A percentile compares a stretch with the other conserved stretches of the same genome.
Evolutionary conservation across 2,888 invertebrate genomes (phyloP).

Genomic region (Pedicia rivosa): DNA sequence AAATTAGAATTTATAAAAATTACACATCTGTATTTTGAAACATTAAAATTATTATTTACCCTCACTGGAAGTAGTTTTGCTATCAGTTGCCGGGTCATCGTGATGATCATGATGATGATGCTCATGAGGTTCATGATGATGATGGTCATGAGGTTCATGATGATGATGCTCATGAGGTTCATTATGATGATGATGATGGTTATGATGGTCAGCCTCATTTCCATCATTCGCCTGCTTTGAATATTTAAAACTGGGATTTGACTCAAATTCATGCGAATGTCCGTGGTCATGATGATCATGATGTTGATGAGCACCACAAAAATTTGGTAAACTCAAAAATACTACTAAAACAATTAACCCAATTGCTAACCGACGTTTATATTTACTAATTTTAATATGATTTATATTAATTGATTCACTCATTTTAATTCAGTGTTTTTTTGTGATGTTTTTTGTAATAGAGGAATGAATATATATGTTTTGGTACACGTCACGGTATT

Average conservation of each 20-base stretch:
- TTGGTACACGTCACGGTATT: no score
- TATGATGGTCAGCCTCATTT: conserved; percentile 14
- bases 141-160: conserved; percentile 5
- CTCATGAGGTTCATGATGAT: conserved; percentile 5
- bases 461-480: background rate
- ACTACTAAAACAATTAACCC: conserved; percentile 19
- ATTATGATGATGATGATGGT: conserved; percentile 17
- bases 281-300: conserved; percentile 32
- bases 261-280: conserved; percentile 32
- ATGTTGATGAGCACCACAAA: conserved; percentile 31
- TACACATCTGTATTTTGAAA: background rate
- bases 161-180: conserved; percentile 13
- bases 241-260: conserved; percentile 71
- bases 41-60: conserved; percentile 14
- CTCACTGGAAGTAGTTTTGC: conserved; percentile 10
- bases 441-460: background rate
- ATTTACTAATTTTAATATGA: background rate
- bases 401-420: background rate
- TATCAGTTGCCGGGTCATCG: conserved; percentile 11
- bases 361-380: conserved; percentile 14
- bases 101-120: conserved; percentile 11
- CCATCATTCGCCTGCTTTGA: conserved; percentile 49
- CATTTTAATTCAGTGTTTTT: background rate
- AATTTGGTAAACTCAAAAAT: conserved; percentile 23
- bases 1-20: conserved; percentile 3